Conservation (phyloP, 2,797 vertebrate species). For the Echeneis naucrates region DNA sequence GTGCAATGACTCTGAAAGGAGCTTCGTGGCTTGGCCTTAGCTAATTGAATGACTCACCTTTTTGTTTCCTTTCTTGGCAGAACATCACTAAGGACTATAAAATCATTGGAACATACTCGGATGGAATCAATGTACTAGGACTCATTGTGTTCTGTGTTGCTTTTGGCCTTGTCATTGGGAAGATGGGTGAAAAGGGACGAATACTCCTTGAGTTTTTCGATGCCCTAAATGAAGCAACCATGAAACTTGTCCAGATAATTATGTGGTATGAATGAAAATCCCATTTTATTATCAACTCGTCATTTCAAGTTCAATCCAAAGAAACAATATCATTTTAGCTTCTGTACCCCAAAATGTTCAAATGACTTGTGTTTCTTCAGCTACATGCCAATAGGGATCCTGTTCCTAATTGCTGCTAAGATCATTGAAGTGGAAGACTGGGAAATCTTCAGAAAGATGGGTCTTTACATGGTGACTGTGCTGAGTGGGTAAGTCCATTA, state of each 20-base stretch:
- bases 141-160: conserved; percentile 96
- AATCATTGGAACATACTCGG: conserved; percentile 89
- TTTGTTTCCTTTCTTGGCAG: conserved; percentile 75
- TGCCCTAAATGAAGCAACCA: conserved; percentile 95
- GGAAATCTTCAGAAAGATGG: conserved; percentile 98
- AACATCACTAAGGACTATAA: conserved; percentile 93
- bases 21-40: conserved; percentile 31
- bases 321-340: background rate
- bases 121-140: conserved; percentile 95
- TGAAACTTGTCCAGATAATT: conserved; percentile 96
- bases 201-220: conserved; percentile 97
- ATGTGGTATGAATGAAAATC: conserved; percentile 90
- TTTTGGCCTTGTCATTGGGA: conserved; percentile 96
- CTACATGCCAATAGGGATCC: conserved; percentile 97
- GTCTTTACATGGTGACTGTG: conserved; percentile 98
- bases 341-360: background rate
- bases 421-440: conserved; percentile 98
- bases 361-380: conserved; percentile 75
- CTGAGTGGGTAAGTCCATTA: conserved; percentile 91
- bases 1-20: conserved; percentile 38
- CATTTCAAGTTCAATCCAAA: background rate
- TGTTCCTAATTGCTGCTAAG: conserved; percentile 98
- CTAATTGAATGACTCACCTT: conserved; percentile 11
- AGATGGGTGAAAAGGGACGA: conserved; percentile 97
- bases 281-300: background rate